Evolutionary conservation across 2,888 invertebrate species (phyloP).

Genomic region (Lasioglossum marginatum): DNA sequence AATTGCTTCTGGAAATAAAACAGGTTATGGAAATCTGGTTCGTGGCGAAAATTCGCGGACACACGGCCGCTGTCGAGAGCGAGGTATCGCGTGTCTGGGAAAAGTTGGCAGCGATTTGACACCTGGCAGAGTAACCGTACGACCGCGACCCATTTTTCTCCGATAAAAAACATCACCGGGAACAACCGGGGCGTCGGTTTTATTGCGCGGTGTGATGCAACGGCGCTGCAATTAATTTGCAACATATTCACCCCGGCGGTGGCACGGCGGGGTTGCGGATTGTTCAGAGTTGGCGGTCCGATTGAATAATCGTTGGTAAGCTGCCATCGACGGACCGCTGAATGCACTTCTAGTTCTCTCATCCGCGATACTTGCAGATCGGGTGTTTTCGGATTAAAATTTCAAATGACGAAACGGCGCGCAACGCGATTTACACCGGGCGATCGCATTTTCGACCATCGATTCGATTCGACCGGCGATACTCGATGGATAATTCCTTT

Average conservation of each 20-base stretch:
- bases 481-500: neutral
- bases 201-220: neutral
- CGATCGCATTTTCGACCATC: neutral
- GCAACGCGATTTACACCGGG: neutral
- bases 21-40: neutral
- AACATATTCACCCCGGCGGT: neutral
- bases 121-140: conserved; percentile 11
- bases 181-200: conserved; percentile 18
- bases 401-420: neutral
- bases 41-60: neutral
- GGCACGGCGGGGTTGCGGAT: neutral
- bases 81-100: neutral
- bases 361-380: neutral
- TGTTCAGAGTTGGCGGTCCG: neutral
- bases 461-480: neutral
- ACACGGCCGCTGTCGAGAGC: neutral
- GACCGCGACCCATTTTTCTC: conserved; percentile 25
- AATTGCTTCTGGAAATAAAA: neutral
- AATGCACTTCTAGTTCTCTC: neutral
- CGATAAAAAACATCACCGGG: conserved; percentile 28
- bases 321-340: neutral
- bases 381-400: neutral
- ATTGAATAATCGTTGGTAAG: neutral
- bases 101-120: conserved; percentile 21
- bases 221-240: neutral